Percentiles rank a stretch among this genome's conserved stretches.
These are phyloP conservation scores for Diceros bicornis DNA, from an alignment of 2,797 vertebrate species.

Conservation along the genomic window DNA sequence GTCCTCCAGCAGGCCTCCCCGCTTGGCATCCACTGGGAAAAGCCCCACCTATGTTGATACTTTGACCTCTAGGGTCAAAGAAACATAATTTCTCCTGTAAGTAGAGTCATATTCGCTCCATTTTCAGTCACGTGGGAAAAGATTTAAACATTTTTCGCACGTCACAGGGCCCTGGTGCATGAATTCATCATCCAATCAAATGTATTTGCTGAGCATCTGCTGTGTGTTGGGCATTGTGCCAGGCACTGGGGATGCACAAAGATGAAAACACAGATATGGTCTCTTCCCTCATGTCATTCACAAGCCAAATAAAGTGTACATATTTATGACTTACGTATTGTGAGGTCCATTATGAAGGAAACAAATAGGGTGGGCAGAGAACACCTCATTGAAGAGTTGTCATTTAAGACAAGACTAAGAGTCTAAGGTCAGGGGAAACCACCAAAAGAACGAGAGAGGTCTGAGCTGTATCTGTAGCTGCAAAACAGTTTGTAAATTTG, in stretches of 20 bases:
- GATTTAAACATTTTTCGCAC: not conserved
- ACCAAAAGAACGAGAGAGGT: not conserved
- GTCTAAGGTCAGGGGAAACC: not conserved
- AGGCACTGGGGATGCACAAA: not conserved
- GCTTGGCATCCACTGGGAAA: not conserved
- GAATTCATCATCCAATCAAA: not conserved
- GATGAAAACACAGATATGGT: not conserved
- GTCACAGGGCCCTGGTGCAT: not conserved
- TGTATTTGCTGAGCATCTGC: not conserved
- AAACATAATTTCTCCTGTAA: not conserved
- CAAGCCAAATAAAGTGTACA: not conserved
- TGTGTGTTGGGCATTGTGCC: not conserved
- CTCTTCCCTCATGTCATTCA: not conserved
- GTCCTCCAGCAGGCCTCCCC: not conserved
- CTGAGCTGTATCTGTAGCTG: not conserved
- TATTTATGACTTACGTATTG: not conserved
- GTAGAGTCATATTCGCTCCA: not conserved
- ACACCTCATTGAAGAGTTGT: not conserved
- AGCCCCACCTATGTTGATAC: not conserved
- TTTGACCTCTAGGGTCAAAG: not conserved
- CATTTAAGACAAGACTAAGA: not conserved
- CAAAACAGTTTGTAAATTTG: not conserved
- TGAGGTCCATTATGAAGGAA: not conserved
- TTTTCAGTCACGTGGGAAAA: constrained; percentile 36
- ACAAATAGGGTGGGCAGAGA: not conserved